Percentiles rank a stretch among this genome's conserved stretches.
phyloP scores from a whole-genome alignment of 2,113 vertebrate species.

The Chrysemys picta region DNA sequence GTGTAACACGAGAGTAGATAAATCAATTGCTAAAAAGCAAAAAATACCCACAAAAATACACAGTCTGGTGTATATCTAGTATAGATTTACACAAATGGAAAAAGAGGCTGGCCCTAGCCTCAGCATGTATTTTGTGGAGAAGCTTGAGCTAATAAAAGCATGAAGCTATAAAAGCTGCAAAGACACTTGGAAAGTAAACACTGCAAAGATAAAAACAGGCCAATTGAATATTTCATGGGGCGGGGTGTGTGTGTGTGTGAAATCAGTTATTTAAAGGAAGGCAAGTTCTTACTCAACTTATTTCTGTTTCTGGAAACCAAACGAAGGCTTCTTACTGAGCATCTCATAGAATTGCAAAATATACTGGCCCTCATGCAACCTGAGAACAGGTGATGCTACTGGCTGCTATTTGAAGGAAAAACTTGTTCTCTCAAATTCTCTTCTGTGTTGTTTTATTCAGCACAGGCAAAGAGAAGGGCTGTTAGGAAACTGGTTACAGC shows the following conservation, averaged over 20 bases:
- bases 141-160: background rate
- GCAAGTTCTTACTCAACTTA: conserved; percentile 40
- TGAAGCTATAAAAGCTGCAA: conserved; percentile 27
- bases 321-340: conserved; percentile 2
- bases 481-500: fast-evolving
- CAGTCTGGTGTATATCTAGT: background rate
- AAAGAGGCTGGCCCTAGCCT: background rate
- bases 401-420: background rate
- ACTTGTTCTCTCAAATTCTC: background rate
- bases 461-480: background rate
- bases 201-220: background rate
- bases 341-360: conserved; percentile 1
- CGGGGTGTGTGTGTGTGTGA: background rate
- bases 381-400: background rate
- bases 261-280: conserved; percentile 59
- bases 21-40: conserved; percentile 44
- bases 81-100: background rate
- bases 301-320: conserved; percentile 60
- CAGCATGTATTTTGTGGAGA: conserved; percentile 27
- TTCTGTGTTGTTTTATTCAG: background rate
- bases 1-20: conserved; percentile 11
- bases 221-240: conserved; percentile 45
- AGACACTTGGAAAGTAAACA: conserved; percentile 43
- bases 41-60: background rate
- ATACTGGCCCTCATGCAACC: background rate